These are phyloP conservation scores for Phylloscopus trochilus DNA, from an alignment of 2,113 vertebrate genomes.

Conservation along the genomic window DNA sequence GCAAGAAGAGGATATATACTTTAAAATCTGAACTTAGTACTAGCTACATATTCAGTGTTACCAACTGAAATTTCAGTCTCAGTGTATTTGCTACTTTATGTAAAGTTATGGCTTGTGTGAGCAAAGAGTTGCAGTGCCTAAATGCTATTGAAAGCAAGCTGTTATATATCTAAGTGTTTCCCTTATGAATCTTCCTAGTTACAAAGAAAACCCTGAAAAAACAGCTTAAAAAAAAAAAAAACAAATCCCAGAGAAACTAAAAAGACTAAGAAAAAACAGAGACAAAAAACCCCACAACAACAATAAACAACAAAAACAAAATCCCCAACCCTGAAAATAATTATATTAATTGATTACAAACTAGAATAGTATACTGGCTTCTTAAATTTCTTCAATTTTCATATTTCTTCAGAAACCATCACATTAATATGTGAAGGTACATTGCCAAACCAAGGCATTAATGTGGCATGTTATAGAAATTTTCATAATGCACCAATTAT, in stretches of 20 bases:
- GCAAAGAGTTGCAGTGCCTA: background rate
- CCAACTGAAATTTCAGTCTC: background rate
- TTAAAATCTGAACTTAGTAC: background rate
- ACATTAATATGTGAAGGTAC: background rate
- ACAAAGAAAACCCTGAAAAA: background rate
- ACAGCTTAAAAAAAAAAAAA: background rate
- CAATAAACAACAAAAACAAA: background rate
- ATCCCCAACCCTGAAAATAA: background rate
- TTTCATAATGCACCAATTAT: background rate
- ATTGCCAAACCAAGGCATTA: background rate
- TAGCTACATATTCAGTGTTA: background rate
- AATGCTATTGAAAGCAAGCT: background rate
- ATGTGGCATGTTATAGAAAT: background rate
- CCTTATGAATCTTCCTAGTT: background rate
- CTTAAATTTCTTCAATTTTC: background rate
- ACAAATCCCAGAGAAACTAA: background rate
- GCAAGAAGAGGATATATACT: background rate
- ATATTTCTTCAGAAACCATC: background rate
- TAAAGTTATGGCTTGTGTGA: background rate
- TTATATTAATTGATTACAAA: background rate
- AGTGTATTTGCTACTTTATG: background rate
- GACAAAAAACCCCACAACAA: rapidly evolving
- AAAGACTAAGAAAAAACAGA: background rate
- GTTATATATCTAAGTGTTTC: background rate
- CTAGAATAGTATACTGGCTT: background rate